Conservation (phyloP, 2,888 invertebrate genomes). For the Zygogramma bicolorata region DNA sequence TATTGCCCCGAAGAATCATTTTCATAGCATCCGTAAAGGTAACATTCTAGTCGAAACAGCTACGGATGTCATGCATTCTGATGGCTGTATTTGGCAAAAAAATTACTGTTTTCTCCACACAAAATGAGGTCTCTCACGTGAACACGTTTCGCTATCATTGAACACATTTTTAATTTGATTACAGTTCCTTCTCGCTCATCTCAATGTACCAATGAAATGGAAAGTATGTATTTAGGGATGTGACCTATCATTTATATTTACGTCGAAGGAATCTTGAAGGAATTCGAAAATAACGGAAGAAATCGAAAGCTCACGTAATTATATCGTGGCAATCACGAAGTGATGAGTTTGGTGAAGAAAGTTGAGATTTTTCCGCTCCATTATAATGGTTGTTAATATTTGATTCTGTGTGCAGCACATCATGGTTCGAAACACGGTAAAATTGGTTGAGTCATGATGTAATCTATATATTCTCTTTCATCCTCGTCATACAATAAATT, state of each 20-base stretch:
- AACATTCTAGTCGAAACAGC: background rate
- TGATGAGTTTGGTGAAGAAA: background rate
- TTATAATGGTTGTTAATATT: background rate
- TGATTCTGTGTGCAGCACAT: background rate
- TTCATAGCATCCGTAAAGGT: too few relatives aligned
- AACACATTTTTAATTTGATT: background rate
- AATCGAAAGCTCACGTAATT: background rate
- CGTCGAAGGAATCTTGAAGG: background rate
- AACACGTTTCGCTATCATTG: background rate
- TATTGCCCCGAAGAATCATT: too few relatives aligned
- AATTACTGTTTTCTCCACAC: background rate
- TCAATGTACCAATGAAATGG: background rate
- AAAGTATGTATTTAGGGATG: conserved; percentile 1
- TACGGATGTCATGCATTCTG: background rate
- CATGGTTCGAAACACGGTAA: too few relatives aligned
- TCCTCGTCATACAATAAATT: too few relatives aligned
- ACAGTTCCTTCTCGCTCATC: background rate
- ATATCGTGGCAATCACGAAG: background rate
- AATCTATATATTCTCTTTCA: too few relatives aligned
- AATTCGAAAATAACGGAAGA: background rate
- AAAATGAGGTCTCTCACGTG: background rate
- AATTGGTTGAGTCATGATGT: too few relatives aligned
- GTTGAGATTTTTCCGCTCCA: background rate
- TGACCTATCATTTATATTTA: background rate
- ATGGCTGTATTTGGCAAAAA: background rate